Evolutionary conservation across 2,888 invertebrate genomes (phyloP).

Genomic region (Amphimallon solstitiale): DNA sequence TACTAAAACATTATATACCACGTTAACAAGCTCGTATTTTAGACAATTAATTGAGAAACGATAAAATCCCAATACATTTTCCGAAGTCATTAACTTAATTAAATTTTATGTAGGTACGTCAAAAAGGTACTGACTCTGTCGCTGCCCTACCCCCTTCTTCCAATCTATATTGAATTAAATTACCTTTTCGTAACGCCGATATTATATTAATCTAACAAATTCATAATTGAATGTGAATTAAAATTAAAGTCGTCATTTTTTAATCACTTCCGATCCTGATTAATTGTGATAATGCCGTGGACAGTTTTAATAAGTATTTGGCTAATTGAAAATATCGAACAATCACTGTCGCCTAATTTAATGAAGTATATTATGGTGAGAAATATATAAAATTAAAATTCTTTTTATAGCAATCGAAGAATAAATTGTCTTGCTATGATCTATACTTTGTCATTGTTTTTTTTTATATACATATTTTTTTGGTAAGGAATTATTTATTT

Average conservation of each 20-base stretch:
- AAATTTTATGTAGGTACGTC: conserved; percentile 33
- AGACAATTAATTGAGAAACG: conserved; percentile 38
- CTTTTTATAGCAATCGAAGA: no score
- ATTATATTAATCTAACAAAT: conserved; percentile 14
- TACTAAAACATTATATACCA: neutral
- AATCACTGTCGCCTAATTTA: conserved; percentile 14
- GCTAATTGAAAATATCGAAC: conserved; percentile 31
- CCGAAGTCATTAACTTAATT: conserved; percentile 40
- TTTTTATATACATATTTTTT: no score
- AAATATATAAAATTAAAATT: no score
- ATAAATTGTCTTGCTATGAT: no score
- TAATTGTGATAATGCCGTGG: neutral
- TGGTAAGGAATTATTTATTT: no score
- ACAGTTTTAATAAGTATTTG: conserved; percentile 11
- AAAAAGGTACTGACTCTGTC: neutral
- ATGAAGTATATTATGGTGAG: no score
- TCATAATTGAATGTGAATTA: conserved; percentile 9
- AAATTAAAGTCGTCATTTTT: conserved; percentile 10
- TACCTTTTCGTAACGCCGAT: neutral
- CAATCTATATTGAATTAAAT: neutral
- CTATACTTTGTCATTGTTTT: no score
- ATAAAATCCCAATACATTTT: conserved; percentile 36
- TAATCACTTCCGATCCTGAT: conserved; percentile 22
- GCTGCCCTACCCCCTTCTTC: neutral
- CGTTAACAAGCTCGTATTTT: conserved; percentile 16